A percentile compares a stretch with the other conserved stretches of the same genome.
Evolutionary conservation across 2,888 invertebrate genomes (phyloP).

Genomic region (Calephelis perditalis): DNA sequence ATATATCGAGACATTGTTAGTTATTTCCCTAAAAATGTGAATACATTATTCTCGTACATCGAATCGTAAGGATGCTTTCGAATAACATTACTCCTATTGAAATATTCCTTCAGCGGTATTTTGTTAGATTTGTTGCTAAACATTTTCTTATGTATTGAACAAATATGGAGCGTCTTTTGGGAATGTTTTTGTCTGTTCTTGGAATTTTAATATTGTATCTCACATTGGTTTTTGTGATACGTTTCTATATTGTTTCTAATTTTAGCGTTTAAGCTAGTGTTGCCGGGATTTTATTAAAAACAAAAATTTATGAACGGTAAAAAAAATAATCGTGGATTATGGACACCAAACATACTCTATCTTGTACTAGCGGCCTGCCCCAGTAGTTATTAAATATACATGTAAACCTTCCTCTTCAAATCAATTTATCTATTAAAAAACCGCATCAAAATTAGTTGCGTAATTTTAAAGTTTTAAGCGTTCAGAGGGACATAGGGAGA

Average conservation of each 20-base stretch:
- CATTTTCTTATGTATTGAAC: constrained; percentile 5
- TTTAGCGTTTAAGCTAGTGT: not conserved
- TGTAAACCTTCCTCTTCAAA: too few species aligned
- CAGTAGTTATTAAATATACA: too few species aligned
- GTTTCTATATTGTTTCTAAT: not conserved
- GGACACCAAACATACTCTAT: too few species aligned
- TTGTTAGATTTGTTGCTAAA: constrained; percentile 4
- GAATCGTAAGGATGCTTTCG: not conserved
- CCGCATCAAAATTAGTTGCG: too few species aligned
- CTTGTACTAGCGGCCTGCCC: too few species aligned
- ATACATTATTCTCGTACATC: constrained; percentile 1
- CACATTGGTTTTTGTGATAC: not conserved
- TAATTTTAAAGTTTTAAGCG: too few species aligned
- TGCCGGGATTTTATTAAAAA: too few species aligned
- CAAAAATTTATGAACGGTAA: too few species aligned
- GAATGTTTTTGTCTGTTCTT: not conserved
- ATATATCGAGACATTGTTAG: constrained; percentile 9
- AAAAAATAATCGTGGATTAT: too few species aligned
- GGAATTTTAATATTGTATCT: not conserved
- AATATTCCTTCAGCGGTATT: not conserved
- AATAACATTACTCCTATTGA: constrained; percentile 1
- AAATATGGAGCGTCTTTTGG: constrained; percentile 2
- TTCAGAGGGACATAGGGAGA: too few species aligned
- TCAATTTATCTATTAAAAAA: too few species aligned
- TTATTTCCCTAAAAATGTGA: constrained; percentile 4